phyloP scores from a whole-genome alignment of 1,140 invertebrate genomes.

The Kradibia gibbosae region DNA sequence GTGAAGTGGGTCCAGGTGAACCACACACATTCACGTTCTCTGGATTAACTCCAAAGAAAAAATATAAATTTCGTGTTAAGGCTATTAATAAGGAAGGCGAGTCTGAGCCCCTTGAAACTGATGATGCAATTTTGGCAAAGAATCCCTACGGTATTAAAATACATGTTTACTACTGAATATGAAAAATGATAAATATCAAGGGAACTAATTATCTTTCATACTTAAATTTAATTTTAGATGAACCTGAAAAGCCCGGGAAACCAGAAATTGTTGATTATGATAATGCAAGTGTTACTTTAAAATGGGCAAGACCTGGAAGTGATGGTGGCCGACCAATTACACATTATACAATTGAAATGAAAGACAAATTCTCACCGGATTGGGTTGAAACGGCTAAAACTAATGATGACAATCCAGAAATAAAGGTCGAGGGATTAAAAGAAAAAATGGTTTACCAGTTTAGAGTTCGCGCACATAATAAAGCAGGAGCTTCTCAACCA shows the following conservation, averaged over 20 bases:
- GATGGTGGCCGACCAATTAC: constrained; percentile 96
- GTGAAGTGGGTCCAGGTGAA: constrained; percentile 88
- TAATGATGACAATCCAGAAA: constrained; percentile 82
- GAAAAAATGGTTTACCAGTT: constrained; percentile 96
- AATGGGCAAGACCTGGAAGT: constrained; percentile 90
- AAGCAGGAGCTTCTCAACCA: constrained; percentile 89
- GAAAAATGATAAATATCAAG: too few species aligned
- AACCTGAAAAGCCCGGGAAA: constrained; percentile 89
- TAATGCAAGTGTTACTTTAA: constrained; percentile 89
- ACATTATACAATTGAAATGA: constrained; percentile 96
- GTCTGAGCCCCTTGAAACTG: constrained; percentile 94
- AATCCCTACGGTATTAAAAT: constrained; percentile 91
- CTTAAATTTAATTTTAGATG: constrained; percentile 74
- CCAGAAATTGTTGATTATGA: constrained; percentile 96
- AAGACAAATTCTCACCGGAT: constrained; percentile 92
- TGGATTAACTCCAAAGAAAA: constrained; percentile 96
- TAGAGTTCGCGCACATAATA: constrained; percentile 92
- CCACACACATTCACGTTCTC: constrained; percentile 87
- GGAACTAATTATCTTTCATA: too few species aligned
- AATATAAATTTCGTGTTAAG: constrained; percentile 98
- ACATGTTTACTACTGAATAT: too few species aligned
- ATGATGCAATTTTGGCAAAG: constrained; percentile 90
- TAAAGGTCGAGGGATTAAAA: constrained; percentile 89
- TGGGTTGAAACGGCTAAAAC: constrained; percentile 92
- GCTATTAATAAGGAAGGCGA: constrained; percentile 99